Evolutionary conservation across 2,888 invertebrate species (phyloP), one percentile per base, ranked within the genome.

Genomic region (Dione juno): DNA sequence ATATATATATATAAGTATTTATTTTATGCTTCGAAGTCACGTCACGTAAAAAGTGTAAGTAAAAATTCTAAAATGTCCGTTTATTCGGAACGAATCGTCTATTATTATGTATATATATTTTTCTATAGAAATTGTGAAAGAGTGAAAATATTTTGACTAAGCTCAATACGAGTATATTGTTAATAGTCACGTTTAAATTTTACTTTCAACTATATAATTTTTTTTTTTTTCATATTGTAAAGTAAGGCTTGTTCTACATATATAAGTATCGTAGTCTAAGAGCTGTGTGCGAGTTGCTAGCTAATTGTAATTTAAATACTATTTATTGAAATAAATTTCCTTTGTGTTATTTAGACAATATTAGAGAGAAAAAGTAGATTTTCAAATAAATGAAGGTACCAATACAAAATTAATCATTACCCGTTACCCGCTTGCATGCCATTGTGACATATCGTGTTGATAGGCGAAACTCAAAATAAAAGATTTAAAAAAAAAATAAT

Each of bases 81-180:
- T 19, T 67, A 40, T 54, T 54, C 37, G 69, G 63, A 64, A 69
- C 69, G 63, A 69, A 69, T 69, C 28, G 3, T n/a, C 69, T 57
- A 57, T 68, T 69, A 48, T 53, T 64, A 57, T 57, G 48, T 13
- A 40, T 14, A 64, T 13, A 40, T 14, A 64, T 53, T 45, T 54
- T 48, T 14, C 45, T 63, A 53, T 28, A 53, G 14, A 48, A 54
- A 53, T 68, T 52, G 45, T 45, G 50, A 63, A 52, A 68, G 40
- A 63, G 68, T 68, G 63, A 68, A 68, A 69, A 63, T 63, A 64
- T 69, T 69, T 69, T 64, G 48, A 69, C 45, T 11, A 35, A 14
- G 13, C 35, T 37, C n/a, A 48, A 16, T 52, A 21, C 7, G 54
- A 57, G 5, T 28, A 28, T 28, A 28, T 28, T 28, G 28, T 28